Evolutionary conservation across 2,797 vertebrate species (phyloP).

Genomic region (Siniperca obscura): DNA sequence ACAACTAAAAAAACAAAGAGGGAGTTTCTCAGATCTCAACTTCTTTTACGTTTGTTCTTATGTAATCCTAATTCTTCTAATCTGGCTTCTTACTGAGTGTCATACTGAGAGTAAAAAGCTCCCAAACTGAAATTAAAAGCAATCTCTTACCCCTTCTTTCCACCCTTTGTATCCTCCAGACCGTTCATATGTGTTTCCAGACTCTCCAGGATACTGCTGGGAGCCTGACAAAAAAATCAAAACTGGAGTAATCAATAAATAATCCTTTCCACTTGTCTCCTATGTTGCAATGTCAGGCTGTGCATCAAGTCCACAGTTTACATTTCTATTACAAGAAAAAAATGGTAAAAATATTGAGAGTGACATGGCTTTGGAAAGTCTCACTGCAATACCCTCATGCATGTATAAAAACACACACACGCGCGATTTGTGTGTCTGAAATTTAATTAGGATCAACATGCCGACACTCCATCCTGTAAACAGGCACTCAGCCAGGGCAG

Average conservation of each 20-base stretch:
- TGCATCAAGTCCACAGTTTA: not conserved
- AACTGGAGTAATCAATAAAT: constrained; percentile 29
- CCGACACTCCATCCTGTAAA: constrained; percentile 75
- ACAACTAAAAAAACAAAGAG: constrained; percentile 25
- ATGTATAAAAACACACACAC: constrained; percentile 16
- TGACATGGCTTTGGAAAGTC: not conserved
- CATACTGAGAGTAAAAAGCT: not conserved
- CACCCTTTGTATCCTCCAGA: constrained; percentile 95
- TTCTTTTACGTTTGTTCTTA: not conserved
- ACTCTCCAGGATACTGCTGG: constrained; percentile 99
- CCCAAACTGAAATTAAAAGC: not conserved
- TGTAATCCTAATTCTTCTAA: not conserved
- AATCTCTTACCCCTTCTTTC: constrained; percentile 79
- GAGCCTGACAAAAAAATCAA: constrained; percentile 86
- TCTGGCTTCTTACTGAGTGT: not conserved
- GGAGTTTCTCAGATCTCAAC: not conserved
- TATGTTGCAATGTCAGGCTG: not conserved
- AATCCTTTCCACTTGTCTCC: not conserved
- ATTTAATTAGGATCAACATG: constrained; percentile 55
- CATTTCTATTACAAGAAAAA: not conserved
- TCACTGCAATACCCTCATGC: constrained; percentile 58
- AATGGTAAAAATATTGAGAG: not conserved
- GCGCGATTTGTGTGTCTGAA: constrained; percentile 8
- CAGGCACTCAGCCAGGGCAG: constrained; percentile 75
- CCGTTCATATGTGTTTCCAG: constrained; percentile 99